Percentiles rank a stretch among this genome's conserved stretches.
phyloP scores from a whole-genome alignment of 2,113 vertebrate species.

The Psophia crepitans region DNA sequence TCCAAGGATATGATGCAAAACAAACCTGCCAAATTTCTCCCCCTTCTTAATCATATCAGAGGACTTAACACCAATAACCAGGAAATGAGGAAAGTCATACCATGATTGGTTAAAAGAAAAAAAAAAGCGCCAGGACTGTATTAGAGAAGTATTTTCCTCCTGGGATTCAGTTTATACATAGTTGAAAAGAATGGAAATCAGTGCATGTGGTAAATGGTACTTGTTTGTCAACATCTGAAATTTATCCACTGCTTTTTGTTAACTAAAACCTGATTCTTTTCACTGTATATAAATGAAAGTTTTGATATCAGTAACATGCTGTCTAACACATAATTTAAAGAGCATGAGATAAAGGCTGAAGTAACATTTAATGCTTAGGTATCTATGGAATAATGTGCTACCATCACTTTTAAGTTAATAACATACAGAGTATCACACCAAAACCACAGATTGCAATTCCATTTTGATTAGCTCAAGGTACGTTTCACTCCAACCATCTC shows the following conservation, averaged over 20 bases:
- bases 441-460: background rate
- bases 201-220: background rate
- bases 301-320: background rate
- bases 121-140: background rate
- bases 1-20: background rate
- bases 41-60: background rate
- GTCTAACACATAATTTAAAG: background rate
- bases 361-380: background rate
- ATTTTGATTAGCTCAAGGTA: background rate
- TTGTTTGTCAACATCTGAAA: background rate
- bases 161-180: background rate
- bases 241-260: background rate
- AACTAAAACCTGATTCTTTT: background rate
- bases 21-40: background rate
- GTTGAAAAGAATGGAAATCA: background rate
- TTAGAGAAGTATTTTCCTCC: background rate
- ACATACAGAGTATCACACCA: background rate
- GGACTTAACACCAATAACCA: background rate
- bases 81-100: background rate
- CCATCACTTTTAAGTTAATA: background rate
- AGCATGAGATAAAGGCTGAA: background rate
- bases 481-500: background rate
- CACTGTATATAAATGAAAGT: background rate
- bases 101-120: background rate
- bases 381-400: background rate